Conservation (phyloP, 2,888 invertebrate species). For the Danaus chrysippus region DNA sequence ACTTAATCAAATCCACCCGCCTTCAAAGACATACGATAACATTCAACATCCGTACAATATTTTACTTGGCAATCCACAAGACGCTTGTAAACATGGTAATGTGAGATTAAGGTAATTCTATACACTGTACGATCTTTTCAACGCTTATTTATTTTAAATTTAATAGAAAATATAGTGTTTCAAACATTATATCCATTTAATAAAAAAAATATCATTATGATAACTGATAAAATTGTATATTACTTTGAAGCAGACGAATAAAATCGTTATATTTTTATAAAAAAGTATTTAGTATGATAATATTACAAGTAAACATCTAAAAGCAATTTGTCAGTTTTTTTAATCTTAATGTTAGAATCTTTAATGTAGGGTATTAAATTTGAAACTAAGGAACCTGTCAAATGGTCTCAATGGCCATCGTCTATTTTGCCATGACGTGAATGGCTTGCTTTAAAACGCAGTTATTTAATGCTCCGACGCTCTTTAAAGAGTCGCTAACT, state of each 20-base stretch:
- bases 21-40: slow-evolving; percentile 15
- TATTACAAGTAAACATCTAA: no score
- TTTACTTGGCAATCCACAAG: slow-evolving; percentile 19
- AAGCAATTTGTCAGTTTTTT: no score
- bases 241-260: no score
- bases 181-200: no score
- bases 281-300: no score
- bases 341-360: no score
- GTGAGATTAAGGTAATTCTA: slow-evolving; percentile 9
- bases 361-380: slow-evolving; percentile 14
- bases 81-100: slow-evolving; percentile 18
- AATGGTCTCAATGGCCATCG: slow-evolving; percentile 28
- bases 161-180: no score
- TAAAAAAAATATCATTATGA: no score
- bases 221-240: no score
- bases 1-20: not conserved
- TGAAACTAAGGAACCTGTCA: slow-evolving; percentile 18
- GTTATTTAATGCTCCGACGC: slow-evolving; percentile 69
- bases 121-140: not conserved
- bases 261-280: no score
- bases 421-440: slow-evolving; percentile 45
- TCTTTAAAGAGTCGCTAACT: slow-evolving; percentile 57
- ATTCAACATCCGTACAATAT: slow-evolving; percentile 14
- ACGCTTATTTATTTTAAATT: no score
- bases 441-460: slow-evolving; percentile 49